A percentile compares a stretch with the other conserved stretches of the same genome.
Evolutionary conservation across 2,797 vertebrate genomes (phyloP).

Genomic region (Lemur catta): DNA sequence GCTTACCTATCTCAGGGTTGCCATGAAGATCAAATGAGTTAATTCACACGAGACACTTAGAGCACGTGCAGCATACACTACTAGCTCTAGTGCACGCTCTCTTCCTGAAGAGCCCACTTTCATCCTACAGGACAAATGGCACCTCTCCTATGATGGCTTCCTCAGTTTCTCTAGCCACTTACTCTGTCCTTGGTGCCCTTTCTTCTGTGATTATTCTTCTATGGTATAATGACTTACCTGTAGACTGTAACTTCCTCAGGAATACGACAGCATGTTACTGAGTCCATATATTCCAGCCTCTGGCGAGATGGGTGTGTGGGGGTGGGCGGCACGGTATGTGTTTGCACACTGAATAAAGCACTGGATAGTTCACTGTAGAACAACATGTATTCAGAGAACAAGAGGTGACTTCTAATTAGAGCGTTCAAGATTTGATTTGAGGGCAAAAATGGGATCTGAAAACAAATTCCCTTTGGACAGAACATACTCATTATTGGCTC

Average conservation of each 20-base stretch:
- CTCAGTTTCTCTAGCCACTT: not conserved
- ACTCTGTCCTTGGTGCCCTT: not conserved
- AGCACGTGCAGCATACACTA: not conserved
- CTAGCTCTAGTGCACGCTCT: not conserved
- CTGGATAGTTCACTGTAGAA: not conserved
- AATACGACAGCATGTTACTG: not conserved
- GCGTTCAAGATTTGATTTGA: not conserved
- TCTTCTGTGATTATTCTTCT: not conserved
- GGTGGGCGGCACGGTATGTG: not conserved
- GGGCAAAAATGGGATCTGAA: constrained; percentile 2
- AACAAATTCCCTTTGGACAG: constrained; percentile 20
- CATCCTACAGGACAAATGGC: not conserved
- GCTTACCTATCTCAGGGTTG: not conserved
- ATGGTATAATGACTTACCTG: not conserved
- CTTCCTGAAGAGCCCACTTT: not conserved
- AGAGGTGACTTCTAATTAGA: not conserved
- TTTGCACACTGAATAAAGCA: not conserved
- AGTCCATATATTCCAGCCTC: not conserved
- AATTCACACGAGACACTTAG: not conserved
- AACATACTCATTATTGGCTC: not conserved
- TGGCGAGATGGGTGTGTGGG: not conserved
- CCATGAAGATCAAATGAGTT: not conserved
- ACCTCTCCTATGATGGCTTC: not conserved
- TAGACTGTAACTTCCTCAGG: not conserved
- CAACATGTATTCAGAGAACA: not conserved